Conservation (phyloP, 2,888 invertebrate genomes). For the Trachelus tabidus region DNA sequence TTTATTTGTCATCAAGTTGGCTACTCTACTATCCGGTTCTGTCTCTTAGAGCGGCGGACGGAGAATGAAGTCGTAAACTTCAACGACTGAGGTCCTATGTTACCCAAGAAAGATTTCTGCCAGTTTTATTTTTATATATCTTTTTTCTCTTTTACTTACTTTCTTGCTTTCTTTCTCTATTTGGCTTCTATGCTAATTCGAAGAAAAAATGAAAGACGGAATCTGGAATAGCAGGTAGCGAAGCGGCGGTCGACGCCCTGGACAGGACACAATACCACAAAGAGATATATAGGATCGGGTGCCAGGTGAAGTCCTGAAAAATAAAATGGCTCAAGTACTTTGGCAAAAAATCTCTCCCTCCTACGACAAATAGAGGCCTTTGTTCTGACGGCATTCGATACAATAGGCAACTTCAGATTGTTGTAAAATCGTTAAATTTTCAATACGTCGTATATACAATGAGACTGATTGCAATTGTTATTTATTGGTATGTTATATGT, state of each 20-base stretch:
- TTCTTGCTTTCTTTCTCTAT: background rate
- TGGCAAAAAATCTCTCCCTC: background rate
- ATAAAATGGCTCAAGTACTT: background rate
- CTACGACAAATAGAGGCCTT: background rate
- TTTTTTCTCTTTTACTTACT: background rate
- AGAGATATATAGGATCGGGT: conserved; percentile 50
- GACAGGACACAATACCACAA: conserved; percentile 40
- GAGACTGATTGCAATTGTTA: background rate
- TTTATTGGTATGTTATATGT: background rate
- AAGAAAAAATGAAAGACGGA: conserved; percentile 29
- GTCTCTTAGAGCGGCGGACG: background rate
- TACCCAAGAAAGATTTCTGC: background rate
- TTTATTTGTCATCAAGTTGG: background rate
- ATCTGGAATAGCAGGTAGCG: conserved; percentile 57
- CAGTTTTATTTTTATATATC: background rate
- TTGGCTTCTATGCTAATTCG: conserved; percentile 16
- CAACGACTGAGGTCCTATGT: background rate
- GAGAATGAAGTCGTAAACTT: conserved; percentile 21
- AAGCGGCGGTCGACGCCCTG: conserved; percentile 43
- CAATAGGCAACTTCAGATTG: background rate
- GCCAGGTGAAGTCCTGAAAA: conserved; percentile 11
- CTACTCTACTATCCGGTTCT: background rate
- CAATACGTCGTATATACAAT: background rate
- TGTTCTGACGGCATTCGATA: background rate
- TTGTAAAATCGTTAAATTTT: background rate